Evolutionary conservation across 2,113 vertebrate genomes (phyloP), one percentile per base, ranked within the genome.

Genomic region (Accipiter cooperii): DNA sequence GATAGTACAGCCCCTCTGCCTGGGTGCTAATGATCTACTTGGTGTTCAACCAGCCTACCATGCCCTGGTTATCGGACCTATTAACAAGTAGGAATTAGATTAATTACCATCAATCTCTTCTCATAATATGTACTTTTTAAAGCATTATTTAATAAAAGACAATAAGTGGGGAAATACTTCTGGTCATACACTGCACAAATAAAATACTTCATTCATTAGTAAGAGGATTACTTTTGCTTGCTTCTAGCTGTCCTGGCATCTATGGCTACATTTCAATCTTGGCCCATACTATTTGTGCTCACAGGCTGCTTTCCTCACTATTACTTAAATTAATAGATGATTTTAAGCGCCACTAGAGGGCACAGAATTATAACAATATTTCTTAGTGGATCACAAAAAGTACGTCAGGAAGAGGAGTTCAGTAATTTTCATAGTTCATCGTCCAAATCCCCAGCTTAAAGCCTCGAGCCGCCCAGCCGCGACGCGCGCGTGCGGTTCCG

Each of bases 311-410:
- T 71, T 88, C 68, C 52, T 28, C 18, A 21, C 34, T 31, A 63
- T 42, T 93, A 78, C 65, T 90, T 83, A 83, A 89, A 89, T 91
- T 91, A 90, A 94, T 87, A 76, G 40, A 57, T 86, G 52, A 84
- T 42, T 95, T 76, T 71, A 87, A 95, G 76, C 75, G 26, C 98
- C 98, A 98, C 98, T 98, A 98, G 98, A 96, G 98, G 98, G 98
- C 98, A 98, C 92, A 98, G 96, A 98, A 96, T 97, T 98, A 93
- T 98, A 98, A 97, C 92, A 87, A 16, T 97, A 97, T 95, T 95
- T 97, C 92, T 95, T 63, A 76, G 71, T 8, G 13, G 74, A 70
- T 82, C 69, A 17, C 84, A 66, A 73, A 89, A 92, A 71, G 83
- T 36, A 66, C 73, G 71, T 29, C 31, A 28, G 46, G 68, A 88